These are phyloP conservation scores for Synergus japonicus DNA, from an alignment of 2,888 invertebrate genomes.

Conservation along the genomic window DNA sequence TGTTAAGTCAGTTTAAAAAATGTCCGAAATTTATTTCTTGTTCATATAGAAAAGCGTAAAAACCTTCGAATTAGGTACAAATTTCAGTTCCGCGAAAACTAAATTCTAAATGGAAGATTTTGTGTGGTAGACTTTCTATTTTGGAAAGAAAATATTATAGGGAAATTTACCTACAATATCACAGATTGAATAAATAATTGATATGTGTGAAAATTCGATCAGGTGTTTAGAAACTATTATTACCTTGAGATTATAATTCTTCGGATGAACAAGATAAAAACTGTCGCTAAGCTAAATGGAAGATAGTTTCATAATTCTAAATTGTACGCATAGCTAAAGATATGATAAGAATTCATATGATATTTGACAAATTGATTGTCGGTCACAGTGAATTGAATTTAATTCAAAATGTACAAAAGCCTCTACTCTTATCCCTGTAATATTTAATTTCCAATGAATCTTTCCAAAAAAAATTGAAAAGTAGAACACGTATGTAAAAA, in stretches of 20 bases:
- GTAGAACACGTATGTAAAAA: constrained; percentile 15
- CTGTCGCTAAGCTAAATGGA: background rate
- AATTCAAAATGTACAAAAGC: constrained; percentile 19
- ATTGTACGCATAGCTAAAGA: constrained; percentile 1
- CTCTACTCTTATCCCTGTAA: constrained; percentile 23
- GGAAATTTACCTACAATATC: constrained; percentile 26
- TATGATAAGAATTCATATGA: background rate
- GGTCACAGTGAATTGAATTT: constrained; percentile 24
- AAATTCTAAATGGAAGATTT: background rate
- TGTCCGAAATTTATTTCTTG: background rate
- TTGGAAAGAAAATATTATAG: constrained; percentile 27
- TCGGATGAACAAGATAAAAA: background rate
- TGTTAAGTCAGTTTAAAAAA: background rate
- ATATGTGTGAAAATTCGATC: constrained; percentile 32
- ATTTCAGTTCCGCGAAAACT: background rate
- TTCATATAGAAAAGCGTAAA: background rate
- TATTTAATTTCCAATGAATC: constrained; percentile 1
- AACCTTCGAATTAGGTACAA: background rate
- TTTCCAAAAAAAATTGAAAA: background rate
- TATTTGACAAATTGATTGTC: constrained; percentile 38
- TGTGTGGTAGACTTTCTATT: background rate
- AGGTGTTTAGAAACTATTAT: background rate
- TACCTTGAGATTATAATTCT: background rate
- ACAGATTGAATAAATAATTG: constrained; percentile 28
- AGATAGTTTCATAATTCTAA: background rate